phyloP scores from a whole-genome alignment of 2,797 vertebrate genomes.

The Eidolon dupreanum region DNA sequence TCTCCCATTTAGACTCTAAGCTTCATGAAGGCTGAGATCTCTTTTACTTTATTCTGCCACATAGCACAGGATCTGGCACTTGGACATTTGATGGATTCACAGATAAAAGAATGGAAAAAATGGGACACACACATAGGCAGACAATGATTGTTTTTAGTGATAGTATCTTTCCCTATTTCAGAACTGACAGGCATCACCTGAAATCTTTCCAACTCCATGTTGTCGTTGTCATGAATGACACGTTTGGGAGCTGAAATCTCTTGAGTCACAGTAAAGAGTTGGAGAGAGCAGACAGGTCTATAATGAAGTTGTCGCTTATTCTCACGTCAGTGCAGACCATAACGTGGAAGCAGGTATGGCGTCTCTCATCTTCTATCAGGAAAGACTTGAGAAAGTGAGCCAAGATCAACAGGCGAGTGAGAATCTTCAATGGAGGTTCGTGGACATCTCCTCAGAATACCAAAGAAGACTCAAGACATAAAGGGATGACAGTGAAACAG shows the following conservation, averaged over 20 bases:
- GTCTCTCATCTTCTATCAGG: not conserved
- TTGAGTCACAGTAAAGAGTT: slow-evolving; percentile 1
- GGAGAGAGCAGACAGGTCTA: slow-evolving; percentile 29
- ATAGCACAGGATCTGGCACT: not conserved
- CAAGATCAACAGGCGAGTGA: not conserved
- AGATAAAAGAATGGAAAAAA: not conserved
- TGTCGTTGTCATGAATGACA: not conserved
- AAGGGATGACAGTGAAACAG: not conserved
- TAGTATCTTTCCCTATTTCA: not conserved
- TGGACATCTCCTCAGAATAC: not conserved
- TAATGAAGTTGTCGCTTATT: slow-evolving; percentile 53
- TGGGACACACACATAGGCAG: not conserved
- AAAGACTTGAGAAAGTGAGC: not conserved
- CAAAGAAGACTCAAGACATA: not conserved
- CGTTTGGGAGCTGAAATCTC: not conserved
- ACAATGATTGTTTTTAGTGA: not conserved
- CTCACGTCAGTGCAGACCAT: not conserved
- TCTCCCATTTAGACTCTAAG: not conserved
- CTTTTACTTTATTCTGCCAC: not conserved
- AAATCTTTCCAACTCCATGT: not conserved
- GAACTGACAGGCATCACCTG: not conserved
- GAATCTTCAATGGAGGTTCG: not conserved
- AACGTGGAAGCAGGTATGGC: not conserved
- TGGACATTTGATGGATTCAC: not conserved
- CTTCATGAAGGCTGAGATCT: not conserved